Evolutionary conservation across 2,113 vertebrate genomes (phyloP), one percentile per base, ranked within the genome.

Genomic region (Hyperopisus bebe): DNA sequence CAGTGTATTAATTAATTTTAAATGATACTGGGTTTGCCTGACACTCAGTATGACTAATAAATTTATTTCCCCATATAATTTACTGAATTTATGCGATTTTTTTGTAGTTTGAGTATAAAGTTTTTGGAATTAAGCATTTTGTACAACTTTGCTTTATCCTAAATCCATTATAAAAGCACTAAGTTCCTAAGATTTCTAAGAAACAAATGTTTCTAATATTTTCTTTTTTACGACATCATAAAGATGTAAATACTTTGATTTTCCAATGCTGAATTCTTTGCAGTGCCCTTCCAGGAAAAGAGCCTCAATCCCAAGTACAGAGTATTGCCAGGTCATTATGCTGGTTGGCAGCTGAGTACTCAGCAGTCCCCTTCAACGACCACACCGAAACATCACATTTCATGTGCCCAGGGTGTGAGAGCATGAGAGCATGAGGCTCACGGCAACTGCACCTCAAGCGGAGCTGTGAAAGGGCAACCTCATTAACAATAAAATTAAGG

Each of bases 211-310:
- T 62, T 62, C 58, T 17, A 51, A 51, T 15, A 51, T 19, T 62
- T 58, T n/a, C n/a, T 62, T 77, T 39, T 13, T 31, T 46, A 24
- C 1, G 62, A 46, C 35, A 62, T 62, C 86, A 62, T 39, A 66
- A 24, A 39, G 53, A 58, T 42, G 10, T 39, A 58, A 62, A 39
- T 77, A 87, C 27, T 55, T 55, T 58, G 51, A 58, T 58, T 35
- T 58, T 44, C 31, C 42, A 24, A 17, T 42, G 86, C 9, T 46
- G 39, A 88, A 88, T 44, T 88, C n/a, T 66, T 66, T 66, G 2
- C 87, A 62, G 7, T 17, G 87, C 87, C 55, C n/a, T 66, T 88
- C 53, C 58, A 88, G 87, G 87, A 66, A 35, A 44, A 88, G 42
- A 42, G 50, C n/a, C 3, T 66, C 87, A 39, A 88, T 88, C 87